Percentiles rank a stretch among this genome's conserved stretches.
Evolutionary conservation across 2,113 vertebrate genomes (phyloP).

Genomic region (Sturnus vulgaris): DNA sequence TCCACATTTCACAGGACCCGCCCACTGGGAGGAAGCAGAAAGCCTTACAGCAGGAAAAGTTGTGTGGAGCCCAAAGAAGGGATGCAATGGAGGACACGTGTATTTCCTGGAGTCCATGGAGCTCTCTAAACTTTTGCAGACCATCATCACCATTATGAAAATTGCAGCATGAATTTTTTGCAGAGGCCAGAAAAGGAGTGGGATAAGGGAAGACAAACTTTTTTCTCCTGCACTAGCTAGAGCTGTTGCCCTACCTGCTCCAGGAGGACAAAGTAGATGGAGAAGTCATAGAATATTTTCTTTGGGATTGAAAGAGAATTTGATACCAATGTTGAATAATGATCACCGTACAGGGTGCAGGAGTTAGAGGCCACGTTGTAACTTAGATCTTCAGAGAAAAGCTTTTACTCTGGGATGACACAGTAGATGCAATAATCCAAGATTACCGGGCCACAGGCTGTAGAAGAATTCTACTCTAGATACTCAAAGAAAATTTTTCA

Average conservation of each 20-base stretch:
- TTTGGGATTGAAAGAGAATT: not conserved
- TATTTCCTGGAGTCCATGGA: not conserved
- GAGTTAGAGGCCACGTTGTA: not conserved
- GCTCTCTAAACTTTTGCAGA: not conserved
- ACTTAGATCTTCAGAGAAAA: not conserved
- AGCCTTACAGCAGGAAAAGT: not conserved
- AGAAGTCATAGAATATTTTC: not conserved
- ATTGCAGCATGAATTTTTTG: not conserved
- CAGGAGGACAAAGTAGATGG: not conserved
- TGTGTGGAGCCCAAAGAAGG: not conserved
- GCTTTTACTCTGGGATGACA: not conserved
- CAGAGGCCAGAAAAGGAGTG: not conserved
- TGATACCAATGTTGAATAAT: not conserved
- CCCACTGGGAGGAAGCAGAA: not conserved
- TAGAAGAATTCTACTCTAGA: not conserved
- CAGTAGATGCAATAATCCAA: not conserved
- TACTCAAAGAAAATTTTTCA: not conserved
- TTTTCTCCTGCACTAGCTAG: not conserved
- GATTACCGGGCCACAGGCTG: accelerated
- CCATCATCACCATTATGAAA: not conserved
- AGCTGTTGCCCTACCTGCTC: not conserved
- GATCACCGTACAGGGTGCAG: accelerated
- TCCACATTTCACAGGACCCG: not conserved
- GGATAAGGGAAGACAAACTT: accelerated
- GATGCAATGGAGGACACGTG: not conserved